Evolutionary conservation across 2,113 vertebrate genomes (phyloP).

Genomic region (Tonatia bakeri): DNA sequence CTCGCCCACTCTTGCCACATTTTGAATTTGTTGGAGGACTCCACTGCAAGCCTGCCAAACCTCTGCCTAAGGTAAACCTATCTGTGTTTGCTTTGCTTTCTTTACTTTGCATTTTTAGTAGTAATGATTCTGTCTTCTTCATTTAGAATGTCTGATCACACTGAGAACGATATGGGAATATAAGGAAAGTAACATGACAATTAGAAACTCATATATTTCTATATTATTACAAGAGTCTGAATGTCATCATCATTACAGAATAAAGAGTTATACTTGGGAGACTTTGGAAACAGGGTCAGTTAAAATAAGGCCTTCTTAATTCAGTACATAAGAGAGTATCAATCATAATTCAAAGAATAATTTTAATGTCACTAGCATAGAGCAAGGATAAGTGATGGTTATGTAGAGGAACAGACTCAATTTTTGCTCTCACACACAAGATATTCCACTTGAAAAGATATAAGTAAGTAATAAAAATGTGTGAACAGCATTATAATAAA

Average conservation of each 20-base stretch:
- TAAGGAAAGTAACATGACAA: neutral
- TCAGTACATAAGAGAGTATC: neutral
- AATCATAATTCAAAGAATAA: neutral
- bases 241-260: neutral
- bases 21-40: neutral
- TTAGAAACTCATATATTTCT: neutral
- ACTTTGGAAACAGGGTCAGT: neutral
- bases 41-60: slow-evolving; percentile 79
- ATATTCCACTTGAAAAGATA: neutral
- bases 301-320: neutral
- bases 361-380: neutral
- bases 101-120: neutral
- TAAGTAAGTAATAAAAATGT: neutral
- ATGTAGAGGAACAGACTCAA: neutral
- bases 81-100: neutral
- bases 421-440: accelerated
- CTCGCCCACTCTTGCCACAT: slow-evolving; percentile 83
- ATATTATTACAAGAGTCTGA: neutral
- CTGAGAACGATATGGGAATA: neutral
- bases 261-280: neutral
- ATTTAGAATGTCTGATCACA: neutral
- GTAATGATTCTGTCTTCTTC: neutral
- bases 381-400: neutral
- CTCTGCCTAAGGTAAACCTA: slow-evolving; percentile 82
- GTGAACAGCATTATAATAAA: neutral